Base-by-base conservation (phyloP, 1,140 invertebrate species). In the Drosophila ficusphila region DNA sequence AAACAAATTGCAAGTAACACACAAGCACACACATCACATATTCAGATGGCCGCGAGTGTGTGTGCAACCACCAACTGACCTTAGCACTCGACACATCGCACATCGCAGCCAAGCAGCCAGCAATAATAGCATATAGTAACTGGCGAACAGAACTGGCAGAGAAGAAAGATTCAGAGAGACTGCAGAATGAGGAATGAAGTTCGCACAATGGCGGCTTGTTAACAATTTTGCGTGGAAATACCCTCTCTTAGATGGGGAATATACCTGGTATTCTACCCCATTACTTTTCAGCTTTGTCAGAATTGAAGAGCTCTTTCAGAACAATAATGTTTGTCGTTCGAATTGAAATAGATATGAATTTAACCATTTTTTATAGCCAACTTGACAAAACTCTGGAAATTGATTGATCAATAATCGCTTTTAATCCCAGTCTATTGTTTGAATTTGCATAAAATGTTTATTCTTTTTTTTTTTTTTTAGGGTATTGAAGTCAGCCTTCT, bases 21-120 rank as follows among this genome's bases (percentile, higher is more conserved):
- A 47, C 23, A 42, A 36, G n/a, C 18, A 39, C 38, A 39, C 4
- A 19, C 0, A 38, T 29, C 16, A 41, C 21, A 31, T 41, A 65
- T 8, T 2, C 21, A 57, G 9, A 44, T 36, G 25, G n/a, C 47
- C 19, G 51, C 23, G 42, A 23, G 11, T 57, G 31, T 53, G 31
- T 53, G 27, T 53, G 58, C 38, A 85, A 79, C 62, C 79, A 76
- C 54, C 36, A 31, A 73, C 49, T 85, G 76, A 86, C 79, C 79
- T 85, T 85, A 86, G 76, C 76, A 68, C 69, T 77, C 60, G 64
- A 53, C 18, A 69, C 21, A 23, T 27, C 42, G 23, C 18, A 69
- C 21, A 23, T 27, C 42, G 23, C 42, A 46, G 14, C 23, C 23
- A 14, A 29, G 33, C 71, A 46, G 23, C 61, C 71, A 46, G 23